Evolutionary conservation across 2,888 invertebrate genomes (phyloP), one percentile per base, ranked within the genome.

Genomic region (Itoplectis maculator): DNA sequence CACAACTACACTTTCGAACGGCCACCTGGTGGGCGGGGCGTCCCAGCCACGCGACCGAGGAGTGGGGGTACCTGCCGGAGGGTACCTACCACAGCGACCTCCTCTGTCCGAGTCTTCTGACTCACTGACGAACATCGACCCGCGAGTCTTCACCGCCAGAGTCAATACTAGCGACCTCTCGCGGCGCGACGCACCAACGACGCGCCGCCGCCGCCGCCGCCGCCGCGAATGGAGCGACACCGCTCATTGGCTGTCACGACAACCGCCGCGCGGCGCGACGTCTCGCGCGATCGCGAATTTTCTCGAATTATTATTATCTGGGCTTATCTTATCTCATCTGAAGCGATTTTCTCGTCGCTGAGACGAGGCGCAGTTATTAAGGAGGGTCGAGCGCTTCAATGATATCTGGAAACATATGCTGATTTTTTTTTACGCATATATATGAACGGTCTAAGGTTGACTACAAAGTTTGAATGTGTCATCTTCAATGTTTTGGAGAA

Each of bases 1-100:
- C 89, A 89, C 90, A 89, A 90, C 88, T 90, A 91, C 89, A 91
- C 91, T 91, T 91, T 90, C 90, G 88, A 91, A 91, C 90, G 86
- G 89, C 90, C 90, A 90, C 91, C 89, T 89, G 90, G 89, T 90
- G 90, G 92, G 92, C 90, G 91, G 92, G 88, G 91, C 87, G 85
- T 87, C 74, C 84, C 79, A 84, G 84, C 84, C 82, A 66, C 75
- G 84, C 68, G 72, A 42, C 45, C n/a, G 45, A 13, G 75, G 59
- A 72, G 72, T 72, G 56, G 72, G 72, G 59, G 59, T 59, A 54
- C 72, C 72, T 63, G 80, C 77, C 63, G 69, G 75, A 79, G 63
- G 51, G 69, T 54, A n/a, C 51, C 79, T 77, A 70, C 69, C 18
- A 76, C 79, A 84, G 82, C 82, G 82, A 84, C 84, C 84, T 84